Percentiles rank a stretch among this genome's conserved stretches.
phyloP scores from a whole-genome alignment of 2,113 vertebrate species.

The Psilopsiagon aurifrons region DNA sequence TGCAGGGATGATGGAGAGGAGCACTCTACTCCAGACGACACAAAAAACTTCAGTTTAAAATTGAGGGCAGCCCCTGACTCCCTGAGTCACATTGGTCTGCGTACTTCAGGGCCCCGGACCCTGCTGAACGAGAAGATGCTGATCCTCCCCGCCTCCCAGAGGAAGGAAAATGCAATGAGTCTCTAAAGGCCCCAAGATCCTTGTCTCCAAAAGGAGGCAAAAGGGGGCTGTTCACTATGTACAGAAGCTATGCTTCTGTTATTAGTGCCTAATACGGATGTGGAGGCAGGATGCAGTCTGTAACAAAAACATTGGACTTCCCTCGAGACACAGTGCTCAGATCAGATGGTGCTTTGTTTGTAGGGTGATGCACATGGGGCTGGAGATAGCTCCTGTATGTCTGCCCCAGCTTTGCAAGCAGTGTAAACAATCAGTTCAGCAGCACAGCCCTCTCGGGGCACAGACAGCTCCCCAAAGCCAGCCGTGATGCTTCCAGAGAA shows the following conservation, averaged over 20 bases:
- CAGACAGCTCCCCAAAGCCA: neutral
- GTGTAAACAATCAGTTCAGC: neutral
- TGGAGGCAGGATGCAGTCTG: neutral
- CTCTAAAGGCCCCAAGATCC: neutral
- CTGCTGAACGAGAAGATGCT: fast-evolving
- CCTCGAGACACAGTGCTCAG: neutral
- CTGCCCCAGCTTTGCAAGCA: neutral
- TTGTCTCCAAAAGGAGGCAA: neutral
- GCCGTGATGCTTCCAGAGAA: neutral
- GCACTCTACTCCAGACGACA: neutral
- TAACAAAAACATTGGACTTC: neutral
- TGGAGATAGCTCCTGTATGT: neutral
- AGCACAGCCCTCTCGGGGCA: neutral
- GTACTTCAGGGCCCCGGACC: neutral
- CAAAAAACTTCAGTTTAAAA: slow-evolving; percentile 13
- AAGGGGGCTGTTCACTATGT: fast-evolving
- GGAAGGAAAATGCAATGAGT: neutral
- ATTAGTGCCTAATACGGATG: neutral
- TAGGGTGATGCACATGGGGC: neutral
- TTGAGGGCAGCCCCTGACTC: slow-evolving; percentile 29
- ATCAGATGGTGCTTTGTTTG: fast-evolving
- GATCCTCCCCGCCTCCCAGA: neutral
- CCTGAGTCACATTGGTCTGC: slow-evolving; percentile 17
- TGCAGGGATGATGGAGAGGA: neutral
- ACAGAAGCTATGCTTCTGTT: neutral